Evolutionary conservation across 2,113 vertebrate species (phyloP), one percentile per base, ranked within the genome.

Genomic region (Gnathonemus longibarbis): DNA sequence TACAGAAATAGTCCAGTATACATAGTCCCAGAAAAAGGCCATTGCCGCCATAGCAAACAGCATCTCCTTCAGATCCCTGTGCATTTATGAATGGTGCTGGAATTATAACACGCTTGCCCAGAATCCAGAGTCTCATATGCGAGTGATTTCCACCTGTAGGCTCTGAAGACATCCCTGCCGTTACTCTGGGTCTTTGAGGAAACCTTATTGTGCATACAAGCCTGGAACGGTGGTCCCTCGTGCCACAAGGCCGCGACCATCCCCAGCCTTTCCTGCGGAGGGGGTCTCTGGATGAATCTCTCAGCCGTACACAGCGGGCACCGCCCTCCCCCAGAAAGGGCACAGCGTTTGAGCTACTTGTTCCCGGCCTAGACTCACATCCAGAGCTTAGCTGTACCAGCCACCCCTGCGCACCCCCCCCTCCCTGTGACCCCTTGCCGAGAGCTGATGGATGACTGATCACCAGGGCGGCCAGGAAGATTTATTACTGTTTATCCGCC

Each of bases 401-500:
- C 89, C 89, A 88, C 83, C 45, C 48, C 39, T 80, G 39, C 52
- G 19, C 15, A 45, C 53, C 5, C 53, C 53, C 52, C 91, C 92
- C 58, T 24, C 24, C n/a, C 24, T 0, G 27, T 89, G 90, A 93
- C 84, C 92, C 91, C 70, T 13, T 93, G 90, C 89, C 19, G 86
- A 93, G 90, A 90, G 89, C 90, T 92, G 91, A 0, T 93, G 92
- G 92, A 45, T 17, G 92, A 89, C 93, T 93, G 91, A 94, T 94
- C 93, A 92, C 94, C 93, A 83, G 91, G 77, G 88, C 84, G 89
- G 84, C 88, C 91, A 93, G 91, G 91, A 93, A 93, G 92, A 93
- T 93, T 93, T 92, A 93, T 93, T 93, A 93, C 91, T 93, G 93
- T 93, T 93, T 93, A 93, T 93, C 92, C 93, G 91, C 91, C 88